Evolutionary conservation across 2,113 vertebrate species (phyloP).

Genomic region (Nansenia antarctica): DNA sequence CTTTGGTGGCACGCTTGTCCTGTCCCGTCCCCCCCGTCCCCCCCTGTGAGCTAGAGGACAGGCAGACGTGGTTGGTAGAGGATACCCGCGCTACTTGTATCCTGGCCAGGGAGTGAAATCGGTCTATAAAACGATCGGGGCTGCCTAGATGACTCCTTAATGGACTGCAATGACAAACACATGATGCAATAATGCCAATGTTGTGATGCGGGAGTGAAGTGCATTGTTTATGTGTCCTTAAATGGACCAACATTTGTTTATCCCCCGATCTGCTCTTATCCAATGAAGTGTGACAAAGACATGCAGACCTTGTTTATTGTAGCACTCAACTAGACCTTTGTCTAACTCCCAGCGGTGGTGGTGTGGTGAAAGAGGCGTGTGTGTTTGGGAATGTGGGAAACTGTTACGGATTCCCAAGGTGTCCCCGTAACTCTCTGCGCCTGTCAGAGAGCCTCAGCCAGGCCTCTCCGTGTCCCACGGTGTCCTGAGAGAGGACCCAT

Average conservation of each 20-base stretch:
- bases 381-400: not conserved
- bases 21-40: not conserved
- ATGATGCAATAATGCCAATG: too few relatives aligned
- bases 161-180: too few relatives aligned
- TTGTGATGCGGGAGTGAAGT: not conserved
- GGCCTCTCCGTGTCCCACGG: slow-evolving; percentile 2
- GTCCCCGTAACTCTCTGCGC: slow-evolving; percentile 6
- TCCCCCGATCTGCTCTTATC: not conserved
- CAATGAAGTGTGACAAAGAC: not conserved
- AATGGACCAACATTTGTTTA: not conserved
- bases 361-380: not conserved
- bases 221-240: not conserved
- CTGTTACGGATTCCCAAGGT: not conserved
- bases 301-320: not conserved
- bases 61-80: not conserved
- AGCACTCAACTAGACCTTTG: not conserved
- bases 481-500: too few relatives aligned
- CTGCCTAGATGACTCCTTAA: not conserved
- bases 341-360: not conserved
- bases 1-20: not conserved
- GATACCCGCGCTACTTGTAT: not conserved
- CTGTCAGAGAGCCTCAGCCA: not conserved
- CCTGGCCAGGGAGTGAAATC: not conserved
- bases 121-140: not conserved
- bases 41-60: not conserved